Evolutionary conservation across 2,888 invertebrate genomes (phyloP), one percentile per base, ranked within the genome.

Genomic region (Tineola bisselliella): DNA sequence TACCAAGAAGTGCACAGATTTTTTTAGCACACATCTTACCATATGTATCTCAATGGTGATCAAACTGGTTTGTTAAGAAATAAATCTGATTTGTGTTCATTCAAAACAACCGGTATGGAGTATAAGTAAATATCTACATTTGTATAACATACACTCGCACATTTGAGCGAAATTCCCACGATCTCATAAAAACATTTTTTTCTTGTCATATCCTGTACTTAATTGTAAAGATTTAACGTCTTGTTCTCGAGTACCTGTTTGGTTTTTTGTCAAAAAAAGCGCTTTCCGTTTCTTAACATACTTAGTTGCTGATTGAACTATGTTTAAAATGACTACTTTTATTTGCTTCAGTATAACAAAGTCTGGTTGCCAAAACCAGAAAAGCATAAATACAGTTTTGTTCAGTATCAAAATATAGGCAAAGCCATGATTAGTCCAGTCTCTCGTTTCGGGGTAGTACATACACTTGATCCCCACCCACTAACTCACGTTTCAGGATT

Each of bases 141-240:
- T 38, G 38, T 38, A 48, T 48, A 48, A 48, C 8, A 48, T 17
- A 43, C 4, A 48, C 48, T 48, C 3, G 38, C 38, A 58, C 33
- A 58, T 58, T 58, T 13, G 15, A 48, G 33, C 58, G 11, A 59
- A 25, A 18, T 17, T 60, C 60, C 60, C 60, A 60, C 60, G 60
- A 30, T 44, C 60, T 48, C 18, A 60, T 60, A 60, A 44, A 43
- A 44, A 44, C 33, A 59, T 48, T 30, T 60, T 61, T 61, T 70
- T 68, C 66, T 68, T 68, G 67, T 67, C 67, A 67, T 66, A 70
- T 72, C 70, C 71, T 70, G 67, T 60, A 68, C 66, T 70, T 70
- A 69, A 70, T 71, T 68, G 69, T 71, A 67, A 64, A 66, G 67
- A 67, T 62, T 62, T 61, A 43, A 54, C 54, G 54, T 19, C 54